Evolutionary conservation across 53 echinoderm and acorn worm genomes (phyloP).

Genomic region (Echinometra lucunter): DNA sequence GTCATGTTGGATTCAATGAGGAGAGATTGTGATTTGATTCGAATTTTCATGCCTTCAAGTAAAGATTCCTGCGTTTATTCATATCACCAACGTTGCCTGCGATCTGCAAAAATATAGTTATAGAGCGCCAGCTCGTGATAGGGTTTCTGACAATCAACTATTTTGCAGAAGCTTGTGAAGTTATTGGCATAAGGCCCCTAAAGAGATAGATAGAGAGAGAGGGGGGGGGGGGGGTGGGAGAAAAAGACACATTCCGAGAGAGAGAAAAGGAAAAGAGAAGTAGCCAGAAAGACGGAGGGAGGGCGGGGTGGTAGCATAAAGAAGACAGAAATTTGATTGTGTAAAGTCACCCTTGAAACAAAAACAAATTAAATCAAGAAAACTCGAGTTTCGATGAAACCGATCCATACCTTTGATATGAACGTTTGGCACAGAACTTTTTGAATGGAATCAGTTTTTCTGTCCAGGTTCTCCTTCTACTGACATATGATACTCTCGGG

Average conservation of each 20-base stretch:
- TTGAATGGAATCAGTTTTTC: conserved; percentile 12
- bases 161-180: too few species aligned
- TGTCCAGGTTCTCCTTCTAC: background rate
- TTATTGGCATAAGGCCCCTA: too few species aligned
- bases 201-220: background rate
- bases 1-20: background rate
- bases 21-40: background rate
- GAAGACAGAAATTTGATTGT: background rate
- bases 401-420: background rate
- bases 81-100: too few species aligned
- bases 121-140: conserved; percentile 16
- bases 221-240: background rate
- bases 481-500: conserved; percentile 25
- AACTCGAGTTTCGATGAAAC: background rate
- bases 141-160: too few species aligned
- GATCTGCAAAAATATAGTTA: too few species aligned
- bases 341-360: too few species aligned
- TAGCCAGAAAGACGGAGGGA: background rate
- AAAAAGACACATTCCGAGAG: background rate
- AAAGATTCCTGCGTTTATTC: background rate
- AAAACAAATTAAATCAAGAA: too few species aligned
- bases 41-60: background rate
- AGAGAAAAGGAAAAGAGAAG: background rate
- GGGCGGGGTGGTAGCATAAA: background rate
- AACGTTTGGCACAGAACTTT: background rate